Base-by-base conservation (phyloP, 2,888 invertebrate genomes). In the Xanthia togata region DNA sequence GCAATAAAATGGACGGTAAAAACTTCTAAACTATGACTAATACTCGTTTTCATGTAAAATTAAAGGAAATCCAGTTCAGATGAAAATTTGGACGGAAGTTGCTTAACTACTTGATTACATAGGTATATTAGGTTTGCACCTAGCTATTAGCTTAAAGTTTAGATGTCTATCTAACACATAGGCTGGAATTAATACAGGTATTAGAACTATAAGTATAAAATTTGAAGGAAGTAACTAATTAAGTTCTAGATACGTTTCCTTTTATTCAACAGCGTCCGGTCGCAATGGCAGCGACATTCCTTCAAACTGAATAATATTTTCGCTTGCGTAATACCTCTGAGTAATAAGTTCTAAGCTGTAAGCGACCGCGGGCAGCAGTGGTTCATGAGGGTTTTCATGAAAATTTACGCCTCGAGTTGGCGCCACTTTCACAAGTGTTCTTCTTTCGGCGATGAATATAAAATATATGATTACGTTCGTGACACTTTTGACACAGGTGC, bases 241-340 rank as follows among this genome's bases (percentile, higher is more conserved):
- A 75, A 47, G 47, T 55, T 53, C 38, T 69, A 68, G 31, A 71
- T 77, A 81, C 63, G 70, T 87, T 89, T 89, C 88, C 89, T 87
- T 87, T 88, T 77, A 73, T 78, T 82, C 50, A 77, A 59, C 81
- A 55, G 47, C 79, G 77, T 85, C 87, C 89, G 87, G 88, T 82
- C 50, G 55, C 70, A 47, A 62, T 79, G 59, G 14, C 64, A 70
- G 79, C 79, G 81, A 81, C 89, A 88, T 89, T 82, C 87, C 84
- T 77, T 70, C 5, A 78, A 75, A 74, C 82, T 93, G 92, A 94
- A 90, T 92, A 91, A 90, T 87, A 89, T 88, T 89, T 87, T 78
- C 69, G 70, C 85, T 88, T 88, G 83, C 82, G 86, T 80, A 89
- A 90, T 81, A 59, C 73, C 64, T 38, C 55, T 86, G 78, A 79